Percentiles rank a stretch among this genome's conserved stretches.
Conservation (phyloP, 2,888 invertebrate genomes). For the Coenonympha arcania region DNA sequence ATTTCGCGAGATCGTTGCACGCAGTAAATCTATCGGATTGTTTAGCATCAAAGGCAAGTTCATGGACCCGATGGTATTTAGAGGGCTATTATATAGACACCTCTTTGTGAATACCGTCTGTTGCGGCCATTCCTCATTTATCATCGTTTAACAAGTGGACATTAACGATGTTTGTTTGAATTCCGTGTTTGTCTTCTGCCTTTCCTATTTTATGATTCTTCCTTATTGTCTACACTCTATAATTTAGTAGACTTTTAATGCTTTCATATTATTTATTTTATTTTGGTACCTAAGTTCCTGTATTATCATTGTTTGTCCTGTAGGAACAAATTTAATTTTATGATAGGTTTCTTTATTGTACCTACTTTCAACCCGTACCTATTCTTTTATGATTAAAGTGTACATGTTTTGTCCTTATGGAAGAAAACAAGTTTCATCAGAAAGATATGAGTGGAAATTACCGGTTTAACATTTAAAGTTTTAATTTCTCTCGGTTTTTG, state of each 20-base stretch:
- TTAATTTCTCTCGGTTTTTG: too few species aligned
- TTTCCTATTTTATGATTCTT: neutral
- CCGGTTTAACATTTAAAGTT: too few species aligned
- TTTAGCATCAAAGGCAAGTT: conserved; percentile 49
- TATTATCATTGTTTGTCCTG: too few species aligned
- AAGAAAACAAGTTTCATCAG: too few species aligned
- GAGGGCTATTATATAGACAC: conserved; percentile 41
- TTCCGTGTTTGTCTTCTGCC: neutral
- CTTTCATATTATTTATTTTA: too few species aligned
- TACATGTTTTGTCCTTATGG: too few species aligned
- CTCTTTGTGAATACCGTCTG: conserved; percentile 1
- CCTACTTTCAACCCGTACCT: too few species aligned
- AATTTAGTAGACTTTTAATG: neutral
- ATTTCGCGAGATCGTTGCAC: conserved; percentile 36
- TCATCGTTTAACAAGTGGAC: conserved; percentile 22
- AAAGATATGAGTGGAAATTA: too few species aligned
- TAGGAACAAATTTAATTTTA: too few species aligned
- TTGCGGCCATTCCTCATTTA: conserved; percentile 39
- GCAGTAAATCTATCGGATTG: conserved; percentile 46
- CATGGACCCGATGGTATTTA: conserved; percentile 63
- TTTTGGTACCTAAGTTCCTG: too few species aligned
- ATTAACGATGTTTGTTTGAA: neutral
- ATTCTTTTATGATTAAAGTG: too few species aligned
- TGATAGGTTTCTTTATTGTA: too few species aligned
- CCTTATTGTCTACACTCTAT: neutral